These are phyloP conservation scores for Alethe castanea DNA, from an alignment of 2,113 vertebrate species.

Conservation along the genomic window DNA sequence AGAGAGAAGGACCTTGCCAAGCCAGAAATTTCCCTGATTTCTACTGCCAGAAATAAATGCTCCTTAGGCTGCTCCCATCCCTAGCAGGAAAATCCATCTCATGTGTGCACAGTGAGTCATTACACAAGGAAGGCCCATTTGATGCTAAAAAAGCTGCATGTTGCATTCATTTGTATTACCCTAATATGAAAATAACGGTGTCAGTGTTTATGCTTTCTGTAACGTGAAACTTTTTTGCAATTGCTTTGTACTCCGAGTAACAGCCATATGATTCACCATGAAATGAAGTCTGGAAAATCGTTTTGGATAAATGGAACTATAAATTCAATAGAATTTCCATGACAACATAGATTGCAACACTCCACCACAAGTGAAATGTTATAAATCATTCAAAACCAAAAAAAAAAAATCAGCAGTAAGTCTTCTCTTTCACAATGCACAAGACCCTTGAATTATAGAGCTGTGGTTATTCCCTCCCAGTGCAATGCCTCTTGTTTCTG, in stretches of 20 bases:
- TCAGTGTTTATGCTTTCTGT: slow-evolving; percentile 69
- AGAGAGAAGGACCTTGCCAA: not conserved
- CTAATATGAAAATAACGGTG: slow-evolving; percentile 72
- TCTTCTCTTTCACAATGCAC: slow-evolving; percentile 67
- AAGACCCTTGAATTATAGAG: slow-evolving; percentile 61
- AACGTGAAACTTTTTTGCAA: slow-evolving; percentile 77
- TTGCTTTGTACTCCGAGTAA: slow-evolving; percentile 79
- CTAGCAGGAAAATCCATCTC: not conserved
- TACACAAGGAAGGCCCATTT: not conserved
- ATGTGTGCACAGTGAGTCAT: not conserved
- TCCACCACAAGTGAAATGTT: slow-evolving; percentile 77
- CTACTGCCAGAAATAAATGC: not conserved
- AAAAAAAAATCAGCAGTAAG: slow-evolving; percentile 73
- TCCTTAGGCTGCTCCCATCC: not conserved
- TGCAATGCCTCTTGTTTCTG: slow-evolving; percentile 35
- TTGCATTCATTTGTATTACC: slow-evolving; percentile 68
- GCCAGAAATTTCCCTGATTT: not conserved
- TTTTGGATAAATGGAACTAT: slow-evolving; percentile 85
- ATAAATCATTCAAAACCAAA: slow-evolving; percentile 82
- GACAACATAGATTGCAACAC: slow-evolving; percentile 80
- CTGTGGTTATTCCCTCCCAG: slow-evolving; percentile 55
- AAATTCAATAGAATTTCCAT: slow-evolving; percentile 87
- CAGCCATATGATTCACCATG: slow-evolving; percentile 84
- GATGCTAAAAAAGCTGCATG: slow-evolving; percentile 9
- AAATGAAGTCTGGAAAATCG: slow-evolving; percentile 87